Evolutionary conservation across 2,888 invertebrate species (phyloP).

Genomic region (Lasioglossum pauxillum): DNA sequence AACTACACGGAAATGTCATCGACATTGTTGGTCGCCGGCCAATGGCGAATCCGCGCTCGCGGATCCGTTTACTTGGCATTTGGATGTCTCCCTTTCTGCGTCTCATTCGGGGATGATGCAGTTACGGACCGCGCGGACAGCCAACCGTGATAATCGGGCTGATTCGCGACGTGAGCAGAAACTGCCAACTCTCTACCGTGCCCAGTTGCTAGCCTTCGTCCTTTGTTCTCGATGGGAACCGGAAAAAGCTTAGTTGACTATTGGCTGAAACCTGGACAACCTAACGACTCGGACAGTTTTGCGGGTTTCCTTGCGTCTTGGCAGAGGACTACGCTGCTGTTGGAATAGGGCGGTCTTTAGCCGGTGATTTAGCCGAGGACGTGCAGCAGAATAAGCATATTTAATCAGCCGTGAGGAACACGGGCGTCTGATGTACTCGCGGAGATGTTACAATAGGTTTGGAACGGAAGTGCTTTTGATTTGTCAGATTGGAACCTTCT

Average conservation of each 20-base stretch:
- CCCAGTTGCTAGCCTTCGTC: neutral
- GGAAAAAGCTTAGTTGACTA: neutral
- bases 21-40: slow-evolving; percentile 75
- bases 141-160: slow-evolving; percentile 45
- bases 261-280: neutral
- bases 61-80: slow-evolving; percentile 28
- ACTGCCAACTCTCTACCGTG: neutral
- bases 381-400: neutral
- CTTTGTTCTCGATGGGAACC: neutral
- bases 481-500: too few relatives aligned
- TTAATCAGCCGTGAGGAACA: too few relatives aligned
- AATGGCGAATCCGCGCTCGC: slow-evolving; percentile 46
- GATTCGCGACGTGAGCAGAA: slow-evolving; percentile 38
- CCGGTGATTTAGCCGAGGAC: neutral
- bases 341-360: neutral
- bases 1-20: slow-evolving; percentile 75
- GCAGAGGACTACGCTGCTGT: neutral
- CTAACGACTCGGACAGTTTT: too few relatives aligned
- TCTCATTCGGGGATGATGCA: neutral
- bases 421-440: too few relatives aligned
- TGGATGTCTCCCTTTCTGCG: neutral
- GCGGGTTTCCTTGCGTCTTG: neutral
- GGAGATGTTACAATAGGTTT: too few relatives aligned
- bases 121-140: slow-evolving; percentile 13
- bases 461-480: too few relatives aligned